phyloP scores from a whole-genome alignment of 2,113 vertebrate genomes.

The Pachypanchax playfairii region DNA sequence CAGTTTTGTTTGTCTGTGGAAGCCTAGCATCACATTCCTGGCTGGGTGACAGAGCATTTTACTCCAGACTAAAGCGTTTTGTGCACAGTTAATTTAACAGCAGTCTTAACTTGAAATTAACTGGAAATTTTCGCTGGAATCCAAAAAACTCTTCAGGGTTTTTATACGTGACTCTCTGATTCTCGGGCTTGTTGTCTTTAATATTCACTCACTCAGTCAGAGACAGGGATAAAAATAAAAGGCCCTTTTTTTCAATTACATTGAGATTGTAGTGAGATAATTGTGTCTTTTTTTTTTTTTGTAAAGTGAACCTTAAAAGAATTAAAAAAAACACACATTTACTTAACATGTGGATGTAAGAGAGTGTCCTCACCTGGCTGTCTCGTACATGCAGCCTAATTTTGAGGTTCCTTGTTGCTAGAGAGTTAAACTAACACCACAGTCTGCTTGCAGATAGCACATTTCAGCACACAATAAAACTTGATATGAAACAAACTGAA shows the following conservation, averaged over 20 bases:
- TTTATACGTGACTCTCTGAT: conserved; percentile 32
- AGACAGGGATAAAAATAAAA: conserved; percentile 3
- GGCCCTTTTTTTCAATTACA: no score
- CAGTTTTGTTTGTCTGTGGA: conserved; percentile 9
- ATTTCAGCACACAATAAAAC: conserved; percentile 9
- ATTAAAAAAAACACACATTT: conserved; percentile 4
- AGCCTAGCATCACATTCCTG: conserved; percentile 47
- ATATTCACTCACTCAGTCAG: conserved; percentile 5
- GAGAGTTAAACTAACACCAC: conserved; percentile 13
- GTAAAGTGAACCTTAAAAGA: neutral
- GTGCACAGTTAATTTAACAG: conserved; percentile 56
- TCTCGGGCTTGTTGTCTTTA: conserved; percentile 41
- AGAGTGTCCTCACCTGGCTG: conserved; percentile 8
- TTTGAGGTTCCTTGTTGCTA: conserved; percentile 30
- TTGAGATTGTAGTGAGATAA: no score
- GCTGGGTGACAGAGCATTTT: conserved; percentile 45
- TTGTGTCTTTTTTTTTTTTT: no score
- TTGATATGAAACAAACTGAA: conserved; percentile 14
- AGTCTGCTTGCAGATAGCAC: conserved; percentile 12
- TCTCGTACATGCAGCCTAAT: conserved; percentile 6
- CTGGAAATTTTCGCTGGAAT: no score
- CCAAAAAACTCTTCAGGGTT: conserved; percentile 29
- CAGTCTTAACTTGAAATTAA: no score
- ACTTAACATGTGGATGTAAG: neutral
- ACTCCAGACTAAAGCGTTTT: conserved; percentile 22